These are phyloP conservation scores for Nannospalax galili DNA, from an alignment of 2,113 vertebrate genomes.

Conservation along the genomic window DNA sequence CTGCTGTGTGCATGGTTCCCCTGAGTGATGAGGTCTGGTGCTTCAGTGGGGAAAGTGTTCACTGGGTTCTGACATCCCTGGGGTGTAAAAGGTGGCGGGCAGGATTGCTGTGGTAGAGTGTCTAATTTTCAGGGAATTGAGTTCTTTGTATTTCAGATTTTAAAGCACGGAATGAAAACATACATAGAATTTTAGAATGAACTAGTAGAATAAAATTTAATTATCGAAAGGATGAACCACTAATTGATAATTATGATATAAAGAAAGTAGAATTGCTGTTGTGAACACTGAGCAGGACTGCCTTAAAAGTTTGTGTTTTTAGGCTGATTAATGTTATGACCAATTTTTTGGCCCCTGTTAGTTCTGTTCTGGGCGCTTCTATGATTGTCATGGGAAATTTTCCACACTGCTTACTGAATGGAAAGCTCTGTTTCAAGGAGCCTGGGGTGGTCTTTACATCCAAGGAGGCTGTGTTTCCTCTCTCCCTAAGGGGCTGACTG, in stretches of 20 bases:
- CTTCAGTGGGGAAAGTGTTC: not conserved
- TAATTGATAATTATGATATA: conserved; percentile 54
- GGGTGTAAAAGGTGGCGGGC: not conserved
- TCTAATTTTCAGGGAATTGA: not conserved
- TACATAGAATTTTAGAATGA: not conserved
- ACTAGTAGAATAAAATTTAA: not conserved
- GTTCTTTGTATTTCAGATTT: not conserved
- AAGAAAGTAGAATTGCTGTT: conserved; percentile 41
- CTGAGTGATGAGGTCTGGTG: not conserved
- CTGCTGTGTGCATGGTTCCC: not conserved
- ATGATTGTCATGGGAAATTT: not conserved
- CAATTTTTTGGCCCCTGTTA: not conserved
- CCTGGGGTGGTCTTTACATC: not conserved
- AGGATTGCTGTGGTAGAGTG: not conserved
- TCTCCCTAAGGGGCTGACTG: not conserved
- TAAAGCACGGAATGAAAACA: conserved; percentile 5
- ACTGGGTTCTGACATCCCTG: not conserved
- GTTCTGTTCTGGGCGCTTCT: not conserved
- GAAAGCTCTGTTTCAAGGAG: not conserved
- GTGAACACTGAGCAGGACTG: not conserved
- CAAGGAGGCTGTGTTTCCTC: not conserved
- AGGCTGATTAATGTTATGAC: not conserved
- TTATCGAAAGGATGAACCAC: not conserved
- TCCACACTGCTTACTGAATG: not conserved
- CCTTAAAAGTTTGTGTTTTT: not conserved